These are phyloP conservation scores for Beaufortia kweichowensis DNA, from an alignment of 2,113 vertebrate genomes.

Conservation along the genomic window DNA sequence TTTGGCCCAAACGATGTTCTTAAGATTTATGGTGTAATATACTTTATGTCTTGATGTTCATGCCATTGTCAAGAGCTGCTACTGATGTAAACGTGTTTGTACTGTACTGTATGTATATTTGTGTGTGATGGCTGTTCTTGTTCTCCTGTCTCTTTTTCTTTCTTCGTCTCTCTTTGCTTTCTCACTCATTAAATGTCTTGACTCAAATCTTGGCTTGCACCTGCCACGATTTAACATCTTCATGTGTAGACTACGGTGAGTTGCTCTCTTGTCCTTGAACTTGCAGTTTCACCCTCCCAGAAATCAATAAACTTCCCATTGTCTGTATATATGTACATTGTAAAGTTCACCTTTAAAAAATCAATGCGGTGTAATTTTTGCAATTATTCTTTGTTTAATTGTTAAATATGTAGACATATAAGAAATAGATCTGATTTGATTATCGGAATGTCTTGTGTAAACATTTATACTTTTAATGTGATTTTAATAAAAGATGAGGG, in stretches of 20 bases:
- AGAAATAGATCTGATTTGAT: neutral
- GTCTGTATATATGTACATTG: neutral
- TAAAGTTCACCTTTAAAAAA: neutral
- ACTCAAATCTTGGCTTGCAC: slow-evolving; percentile 59
- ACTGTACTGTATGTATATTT: slow-evolving; percentile 51
- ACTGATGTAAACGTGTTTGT: slow-evolving; percentile 52
- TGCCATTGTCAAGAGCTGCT: slow-evolving; percentile 43
- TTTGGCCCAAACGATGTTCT: neutral
- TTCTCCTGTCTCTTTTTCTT: slow-evolving; percentile 44
- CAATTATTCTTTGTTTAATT: neutral
- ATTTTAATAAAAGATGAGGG: neutral
- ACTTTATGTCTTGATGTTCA: slow-evolving; percentile 34
- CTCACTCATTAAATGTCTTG: slow-evolving; percentile 61
- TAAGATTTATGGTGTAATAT: neutral
- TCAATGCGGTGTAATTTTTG: neutral
- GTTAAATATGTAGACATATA: too few relatives aligned
- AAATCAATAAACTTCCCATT: neutral
- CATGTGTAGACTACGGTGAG: slow-evolving; percentile 74
- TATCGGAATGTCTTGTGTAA: too few relatives aligned
- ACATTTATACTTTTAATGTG: too few relatives aligned
- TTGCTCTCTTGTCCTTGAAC: slow-evolving; percentile 52
- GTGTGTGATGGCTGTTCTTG: slow-evolving; percentile 54
- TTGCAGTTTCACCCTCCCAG: slow-evolving; percentile 2
- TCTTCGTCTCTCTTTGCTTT: slow-evolving; percentile 19
- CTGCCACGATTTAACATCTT: slow-evolving; percentile 56